These are phyloP conservation scores for Parnassius glacialis DNA, from an alignment of 2,888 invertebrate genomes.

Conservation along the genomic window DNA sequence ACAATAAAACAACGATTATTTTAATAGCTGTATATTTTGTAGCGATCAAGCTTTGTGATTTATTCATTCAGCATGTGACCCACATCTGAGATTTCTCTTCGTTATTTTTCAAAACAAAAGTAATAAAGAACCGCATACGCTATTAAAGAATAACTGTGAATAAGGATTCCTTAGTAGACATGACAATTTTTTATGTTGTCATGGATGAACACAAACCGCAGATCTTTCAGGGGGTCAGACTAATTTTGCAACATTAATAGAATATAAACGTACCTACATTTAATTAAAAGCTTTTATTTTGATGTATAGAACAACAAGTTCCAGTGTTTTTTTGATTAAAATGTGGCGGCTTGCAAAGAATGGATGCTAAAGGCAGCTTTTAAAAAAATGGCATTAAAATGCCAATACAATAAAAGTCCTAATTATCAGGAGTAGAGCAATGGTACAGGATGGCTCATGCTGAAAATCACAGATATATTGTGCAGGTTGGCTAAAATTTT, in stretches of 20 bases:
- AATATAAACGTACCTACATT: conserved; percentile 18
- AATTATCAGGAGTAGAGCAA: conserved; percentile 56
- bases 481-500: conserved; percentile 82
- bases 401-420: conserved; percentile 43
- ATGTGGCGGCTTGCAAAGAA: conserved; percentile 39
- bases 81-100: conserved; percentile 79
- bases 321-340: conserved; percentile 33
- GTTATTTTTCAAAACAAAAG: conserved; percentile 55
- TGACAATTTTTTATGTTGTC: conserved; percentile 57
- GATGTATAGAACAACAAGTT: conserved; percentile 5
- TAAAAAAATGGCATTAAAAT: conserved; percentile 50
- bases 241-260: conserved; percentile 24
- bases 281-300: conserved; percentile 19
- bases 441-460: conserved; percentile 80
- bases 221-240: conserved; percentile 61
- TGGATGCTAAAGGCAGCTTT: conserved; percentile 39
- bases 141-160: conserved; percentile 30
- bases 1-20: conserved; percentile 29
- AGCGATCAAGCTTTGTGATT: conserved; percentile 45
- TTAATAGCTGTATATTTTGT: conserved; percentile 28
- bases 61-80: conserved; percentile 78
- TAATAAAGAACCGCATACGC: conserved; percentile 37
- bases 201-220: conserved; percentile 67
- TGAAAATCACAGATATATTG: conserved; percentile 86
- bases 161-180: conserved; percentile 38